Percentiles rank a stretch among this genome's conserved stretches.
These are phyloP conservation scores for Columbina picui DNA, from an alignment of 2,113 vertebrate species.

Conservation along the genomic window DNA sequence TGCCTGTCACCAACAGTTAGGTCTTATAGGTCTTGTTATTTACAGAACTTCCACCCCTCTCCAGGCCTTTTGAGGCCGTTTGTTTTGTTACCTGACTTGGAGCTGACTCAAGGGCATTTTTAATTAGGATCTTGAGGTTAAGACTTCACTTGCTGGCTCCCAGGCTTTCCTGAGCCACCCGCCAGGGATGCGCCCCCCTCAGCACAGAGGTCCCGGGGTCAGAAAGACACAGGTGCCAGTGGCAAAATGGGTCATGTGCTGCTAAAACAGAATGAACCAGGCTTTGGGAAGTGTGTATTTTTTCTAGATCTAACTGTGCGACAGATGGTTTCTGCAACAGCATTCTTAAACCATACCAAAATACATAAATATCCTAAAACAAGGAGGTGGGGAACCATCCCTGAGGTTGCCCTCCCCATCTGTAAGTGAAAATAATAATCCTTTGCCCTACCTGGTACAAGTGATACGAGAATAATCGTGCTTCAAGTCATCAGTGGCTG, in stretches of 20 bases:
- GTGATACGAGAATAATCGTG: accelerated
- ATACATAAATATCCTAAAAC: background rate
- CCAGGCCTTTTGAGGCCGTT: background rate
- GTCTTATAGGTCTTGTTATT: background rate
- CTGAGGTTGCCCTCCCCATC: background rate
- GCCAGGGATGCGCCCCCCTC: background rate
- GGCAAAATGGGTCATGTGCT: background rate
- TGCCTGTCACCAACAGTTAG: background rate
- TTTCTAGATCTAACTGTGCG: background rate
- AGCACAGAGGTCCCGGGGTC: background rate
- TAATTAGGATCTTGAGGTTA: slow-evolving; percentile 54
- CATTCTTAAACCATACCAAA: slow-evolving; percentile 32
- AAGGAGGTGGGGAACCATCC: background rate
- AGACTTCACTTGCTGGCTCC: background rate
- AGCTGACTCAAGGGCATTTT: slow-evolving; percentile 33
- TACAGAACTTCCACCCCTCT: background rate
- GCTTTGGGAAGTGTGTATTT: background rate
- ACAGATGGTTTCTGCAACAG: background rate
- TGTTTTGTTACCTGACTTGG: background rate
- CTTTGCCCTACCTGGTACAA: background rate
- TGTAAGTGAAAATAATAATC: background rate
- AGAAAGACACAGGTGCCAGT: background rate
- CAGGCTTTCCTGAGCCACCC: background rate
- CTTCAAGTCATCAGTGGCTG: accelerated
- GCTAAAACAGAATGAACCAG: background rate